Percentiles rank a stretch among this genome's conserved stretches.
phyloP scores from a whole-genome alignment of 2,113 vertebrate genomes.

The Zosterops hypoxanthus region DNA sequence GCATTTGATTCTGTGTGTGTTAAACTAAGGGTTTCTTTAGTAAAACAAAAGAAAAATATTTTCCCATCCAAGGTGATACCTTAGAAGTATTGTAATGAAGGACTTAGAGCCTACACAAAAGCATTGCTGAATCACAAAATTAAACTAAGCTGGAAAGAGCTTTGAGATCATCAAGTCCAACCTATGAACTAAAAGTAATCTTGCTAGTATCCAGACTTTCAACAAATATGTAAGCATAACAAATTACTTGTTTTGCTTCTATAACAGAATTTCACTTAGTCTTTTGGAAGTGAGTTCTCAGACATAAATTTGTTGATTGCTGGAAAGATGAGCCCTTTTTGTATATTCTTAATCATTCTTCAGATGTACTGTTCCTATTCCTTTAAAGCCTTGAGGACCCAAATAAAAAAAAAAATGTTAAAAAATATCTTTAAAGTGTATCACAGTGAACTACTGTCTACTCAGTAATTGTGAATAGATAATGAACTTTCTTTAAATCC shows the following conservation, averaged over 20 bases:
- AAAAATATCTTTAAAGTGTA: not conserved
- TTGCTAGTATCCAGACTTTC: not conserved
- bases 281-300: not conserved
- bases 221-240: not conserved
- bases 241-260: not conserved
- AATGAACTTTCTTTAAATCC: not conserved
- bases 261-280: not conserved
- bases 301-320: not conserved
- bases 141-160: not conserved
- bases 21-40: not conserved
- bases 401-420: not conserved
- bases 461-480: not conserved
- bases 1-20: not conserved
- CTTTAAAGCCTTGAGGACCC: not conserved
- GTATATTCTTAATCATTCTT: not conserved
- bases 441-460: not conserved
- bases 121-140: not conserved
- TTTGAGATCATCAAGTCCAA: not conserved
- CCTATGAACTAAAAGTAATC: not conserved
- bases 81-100: not conserved
- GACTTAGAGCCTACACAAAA: not conserved
- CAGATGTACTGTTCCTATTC: not conserved
- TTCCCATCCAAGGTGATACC: not conserved
- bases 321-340: not conserved
- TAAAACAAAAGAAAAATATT: not conserved